Conservation (phyloP, 2,888 invertebrate species). For the Campoplex nolae region DNA sequence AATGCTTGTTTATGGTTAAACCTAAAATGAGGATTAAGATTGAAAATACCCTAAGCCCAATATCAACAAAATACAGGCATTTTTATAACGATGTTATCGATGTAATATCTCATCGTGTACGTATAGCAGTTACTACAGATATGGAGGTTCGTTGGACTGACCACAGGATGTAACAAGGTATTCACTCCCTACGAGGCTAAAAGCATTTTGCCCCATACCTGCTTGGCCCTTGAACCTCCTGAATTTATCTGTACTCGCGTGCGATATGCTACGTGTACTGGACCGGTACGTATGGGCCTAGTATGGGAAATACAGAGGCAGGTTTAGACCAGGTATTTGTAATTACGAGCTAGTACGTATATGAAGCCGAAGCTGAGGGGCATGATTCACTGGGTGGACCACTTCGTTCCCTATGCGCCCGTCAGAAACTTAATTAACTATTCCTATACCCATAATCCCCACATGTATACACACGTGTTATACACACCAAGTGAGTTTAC, state of each 20-base stretch:
- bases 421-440: conserved; percentile 82
- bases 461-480: conserved; percentile 58
- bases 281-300: neutral
- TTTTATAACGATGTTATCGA: neutral
- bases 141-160: neutral
- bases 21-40: neutral
- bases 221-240: neutral
- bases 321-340: conserved; percentile 72
- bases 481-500: conserved; percentile 58
- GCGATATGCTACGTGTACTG: conserved; percentile 32
- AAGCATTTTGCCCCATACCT: neutral
- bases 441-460: conserved; percentile 77
- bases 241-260: conserved; percentile 60
- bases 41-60: neutral
- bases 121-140: neutral
- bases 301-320: conserved; percentile 54
- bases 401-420: conserved; percentile 76
- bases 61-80: neutral
- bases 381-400: conserved; percentile 77
- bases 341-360: conserved; percentile 76
- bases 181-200: neutral
- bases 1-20: neutral
- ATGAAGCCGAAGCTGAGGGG: conserved; percentile 66
- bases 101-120: neutral
- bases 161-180: conserved; percentile 8